A percentile compares a stretch with the other conserved stretches of the same genome.
phyloP scores from a whole-genome alignment of 2,113 vertebrate genomes.

The Pseudonaja textilis region DNA sequence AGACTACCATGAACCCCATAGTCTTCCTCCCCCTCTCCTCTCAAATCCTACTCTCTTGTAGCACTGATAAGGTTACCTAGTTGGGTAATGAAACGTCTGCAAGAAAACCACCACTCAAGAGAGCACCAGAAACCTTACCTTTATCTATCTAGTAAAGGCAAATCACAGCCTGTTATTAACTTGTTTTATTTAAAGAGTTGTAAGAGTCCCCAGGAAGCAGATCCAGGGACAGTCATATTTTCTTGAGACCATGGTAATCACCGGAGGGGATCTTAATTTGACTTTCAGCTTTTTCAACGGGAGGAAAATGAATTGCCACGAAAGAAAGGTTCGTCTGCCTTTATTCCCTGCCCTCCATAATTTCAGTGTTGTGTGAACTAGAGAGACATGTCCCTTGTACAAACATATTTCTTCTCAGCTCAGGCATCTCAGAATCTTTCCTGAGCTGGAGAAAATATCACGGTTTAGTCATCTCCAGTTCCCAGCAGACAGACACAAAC shows the following conservation, averaged over 20 bases:
- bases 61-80: too few species aligned
- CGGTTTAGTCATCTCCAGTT: not conserved
- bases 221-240: not conserved
- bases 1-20: too few species aligned
- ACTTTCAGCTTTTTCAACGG: not conserved
- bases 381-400: not conserved
- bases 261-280: not conserved
- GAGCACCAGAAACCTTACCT: not conserved
- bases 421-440: not conserved
- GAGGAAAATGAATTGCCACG: not conserved
- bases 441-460: not conserved
- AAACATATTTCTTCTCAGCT: not conserved
- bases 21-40: too few species aligned
- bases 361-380: not conserved
- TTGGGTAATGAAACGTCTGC: too few species aligned
- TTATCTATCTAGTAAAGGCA: not conserved
- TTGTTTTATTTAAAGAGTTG: not conserved
- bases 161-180: not conserved
- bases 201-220: not conserved
- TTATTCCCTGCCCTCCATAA: not conserved
- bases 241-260: not conserved
- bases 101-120: too few species aligned
- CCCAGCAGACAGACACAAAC: not conserved
- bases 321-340: fast-evolving
- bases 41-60: too few species aligned